Evolutionary conservation across 2,113 vertebrate genomes (phyloP).

Genomic region (Pachypanchax playfairii): DNA sequence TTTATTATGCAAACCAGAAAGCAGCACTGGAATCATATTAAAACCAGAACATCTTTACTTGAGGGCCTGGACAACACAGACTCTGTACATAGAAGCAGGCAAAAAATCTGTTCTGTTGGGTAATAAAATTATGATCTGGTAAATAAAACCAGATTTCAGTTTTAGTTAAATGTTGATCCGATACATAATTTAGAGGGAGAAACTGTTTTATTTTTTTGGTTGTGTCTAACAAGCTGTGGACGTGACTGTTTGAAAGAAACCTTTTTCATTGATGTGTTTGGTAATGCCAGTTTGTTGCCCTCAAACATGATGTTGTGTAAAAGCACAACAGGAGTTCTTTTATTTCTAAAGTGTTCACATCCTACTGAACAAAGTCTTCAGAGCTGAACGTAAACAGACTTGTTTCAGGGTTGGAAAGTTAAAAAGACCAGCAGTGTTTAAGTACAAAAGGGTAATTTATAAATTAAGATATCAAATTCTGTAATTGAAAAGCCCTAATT

Average conservation of each 20-base stretch:
- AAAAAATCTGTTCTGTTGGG: no score
- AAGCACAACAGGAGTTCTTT: neutral
- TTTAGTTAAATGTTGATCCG: neutral
- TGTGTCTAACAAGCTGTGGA: neutral
- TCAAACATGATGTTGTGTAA: neutral
- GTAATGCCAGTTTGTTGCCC: neutral
- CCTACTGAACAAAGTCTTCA: neutral
- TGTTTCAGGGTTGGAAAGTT: neutral
- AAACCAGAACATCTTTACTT: neutral
- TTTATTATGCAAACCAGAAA: neutral
- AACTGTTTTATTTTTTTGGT: neutral
- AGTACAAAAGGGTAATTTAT: neutral
- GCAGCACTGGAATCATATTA: neutral
- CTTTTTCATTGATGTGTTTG: neutral
- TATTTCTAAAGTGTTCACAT: neutral
- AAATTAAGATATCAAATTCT: neutral
- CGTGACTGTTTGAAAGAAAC: constrained; percentile 5
- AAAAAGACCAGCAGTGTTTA: neutral
- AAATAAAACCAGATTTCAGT: neutral
- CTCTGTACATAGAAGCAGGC: no score
- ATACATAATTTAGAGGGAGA: neutral
- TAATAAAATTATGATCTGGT: neutral
- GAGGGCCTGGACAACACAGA: neutral
- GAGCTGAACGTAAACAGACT: neutral
- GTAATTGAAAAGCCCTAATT: neutral